These are phyloP conservation scores for Thunnus thynnus DNA, from an alignment of 2,113 vertebrate species.

Conservation along the genomic window DNA sequence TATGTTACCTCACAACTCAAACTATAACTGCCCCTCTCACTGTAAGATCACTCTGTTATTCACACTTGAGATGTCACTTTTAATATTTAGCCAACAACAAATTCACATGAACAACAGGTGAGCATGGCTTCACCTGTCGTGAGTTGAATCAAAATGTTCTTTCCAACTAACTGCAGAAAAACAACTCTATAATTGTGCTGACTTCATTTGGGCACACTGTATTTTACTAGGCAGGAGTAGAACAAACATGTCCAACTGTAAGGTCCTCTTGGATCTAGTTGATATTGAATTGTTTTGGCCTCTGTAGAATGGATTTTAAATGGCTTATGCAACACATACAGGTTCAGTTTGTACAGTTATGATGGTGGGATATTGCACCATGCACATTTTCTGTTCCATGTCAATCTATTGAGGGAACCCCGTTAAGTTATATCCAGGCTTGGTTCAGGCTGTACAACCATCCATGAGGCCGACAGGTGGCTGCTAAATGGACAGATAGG, in stretches of 20 bases:
- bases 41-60: no score
- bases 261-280: not conserved
- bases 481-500: conserved; percentile 1
- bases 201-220: not conserved
- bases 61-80: not conserved
- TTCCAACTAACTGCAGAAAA: not conserved
- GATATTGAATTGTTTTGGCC: not conserved
- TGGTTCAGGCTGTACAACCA: not conserved
- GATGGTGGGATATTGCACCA: not conserved
- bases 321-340: not conserved
- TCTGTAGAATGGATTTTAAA: not conserved
- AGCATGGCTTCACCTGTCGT: not conserved
- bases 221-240: not conserved
- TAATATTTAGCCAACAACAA: not conserved
- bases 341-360: not conserved
- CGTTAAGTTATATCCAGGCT: not conserved
- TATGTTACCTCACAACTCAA: conserved; percentile 12
- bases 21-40: not conserved
- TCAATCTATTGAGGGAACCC: not conserved
- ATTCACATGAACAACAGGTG: not conserved
- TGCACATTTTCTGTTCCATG: not conserved
- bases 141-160: not conserved
- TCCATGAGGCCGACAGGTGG: conserved; percentile 6
- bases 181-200: not conserved
- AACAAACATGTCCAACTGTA: not conserved